phyloP scores from a whole-genome alignment of 2,113 vertebrate genomes.

The Tachycineta bicolor region DNA sequence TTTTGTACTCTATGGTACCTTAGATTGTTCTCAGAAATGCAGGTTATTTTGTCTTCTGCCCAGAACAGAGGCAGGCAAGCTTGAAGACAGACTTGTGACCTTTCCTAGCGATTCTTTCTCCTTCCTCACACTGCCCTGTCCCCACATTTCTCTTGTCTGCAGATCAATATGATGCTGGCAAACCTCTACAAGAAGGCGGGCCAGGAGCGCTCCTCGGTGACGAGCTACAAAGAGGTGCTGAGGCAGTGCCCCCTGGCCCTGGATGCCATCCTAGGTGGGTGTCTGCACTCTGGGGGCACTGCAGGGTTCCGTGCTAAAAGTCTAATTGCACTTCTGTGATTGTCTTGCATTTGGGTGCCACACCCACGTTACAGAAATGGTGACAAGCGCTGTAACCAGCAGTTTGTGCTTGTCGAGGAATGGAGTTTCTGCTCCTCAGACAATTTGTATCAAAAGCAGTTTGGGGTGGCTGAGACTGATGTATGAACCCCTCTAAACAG shows the following conservation, averaged over 20 bases:
- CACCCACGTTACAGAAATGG: rapidly evolving
- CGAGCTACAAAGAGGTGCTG: constrained; percentile 98
- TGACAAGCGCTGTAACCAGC: background rate
- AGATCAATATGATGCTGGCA: constrained; percentile 99
- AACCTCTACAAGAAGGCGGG: constrained; percentile 97
- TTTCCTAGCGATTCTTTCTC: background rate
- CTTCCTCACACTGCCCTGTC: background rate
- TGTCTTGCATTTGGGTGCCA: background rate
- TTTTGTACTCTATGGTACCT: rapidly evolving
- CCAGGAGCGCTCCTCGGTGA: constrained; percentile 95
- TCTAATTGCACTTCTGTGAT: background rate
- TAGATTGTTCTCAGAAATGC: background rate
- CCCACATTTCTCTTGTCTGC: background rate
- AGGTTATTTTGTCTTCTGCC: background rate
- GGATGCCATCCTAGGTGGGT: constrained; percentile 92
- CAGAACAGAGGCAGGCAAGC: background rate
- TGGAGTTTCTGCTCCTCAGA: background rate
- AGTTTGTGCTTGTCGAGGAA: background rate
- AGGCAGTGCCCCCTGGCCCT: constrained; percentile 95
- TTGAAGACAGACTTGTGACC: background rate
- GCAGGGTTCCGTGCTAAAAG: background rate
- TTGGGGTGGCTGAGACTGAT: background rate
- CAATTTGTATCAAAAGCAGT: background rate
- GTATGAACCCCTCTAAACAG: constrained; percentile 60
- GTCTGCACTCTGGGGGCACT: background rate